These are phyloP conservation scores for Engystomops pustulosus DNA, from an alignment of 2,113 vertebrate genomes.

Conservation along the genomic window DNA sequence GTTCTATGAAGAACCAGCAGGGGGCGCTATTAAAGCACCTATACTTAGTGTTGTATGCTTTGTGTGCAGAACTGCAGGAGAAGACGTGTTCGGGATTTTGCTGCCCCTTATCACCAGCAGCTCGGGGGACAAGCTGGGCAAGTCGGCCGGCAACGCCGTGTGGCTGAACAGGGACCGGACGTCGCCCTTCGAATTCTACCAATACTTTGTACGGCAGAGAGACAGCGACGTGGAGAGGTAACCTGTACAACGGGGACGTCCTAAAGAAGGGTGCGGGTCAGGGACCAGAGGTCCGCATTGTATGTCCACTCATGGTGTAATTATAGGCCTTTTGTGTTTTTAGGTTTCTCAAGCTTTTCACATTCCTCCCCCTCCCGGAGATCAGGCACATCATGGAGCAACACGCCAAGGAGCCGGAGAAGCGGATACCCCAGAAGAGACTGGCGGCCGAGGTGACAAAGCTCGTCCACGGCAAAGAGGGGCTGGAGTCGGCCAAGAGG, in stretches of 20 bases:
- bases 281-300: no score
- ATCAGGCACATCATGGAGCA: constrained; percentile 88
- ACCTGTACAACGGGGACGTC: neutral
- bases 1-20: no score
- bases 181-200: constrained; percentile 93
- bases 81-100: constrained; percentile 91
- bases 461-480: constrained; percentile 91
- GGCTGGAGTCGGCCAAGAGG: constrained; percentile 93
- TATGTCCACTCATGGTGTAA: no score
- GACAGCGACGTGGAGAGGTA: constrained; percentile 83
- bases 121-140: constrained; percentile 92
- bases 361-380: constrained; percentile 89
- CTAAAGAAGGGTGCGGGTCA: no score
- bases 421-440: constrained; percentile 87
- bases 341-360: constrained; percentile 93
- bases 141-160: constrained; percentile 93
- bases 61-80: constrained; percentile 78
- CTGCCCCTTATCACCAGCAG: constrained; percentile 90
- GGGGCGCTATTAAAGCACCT: no score
- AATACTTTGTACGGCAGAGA: constrained; percentile 90
- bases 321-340: neutral
- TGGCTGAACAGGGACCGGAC: constrained; percentile 93
- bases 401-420: constrained; percentile 84
- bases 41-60: no score
- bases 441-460: constrained; percentile 96